These are phyloP conservation scores for Anas platyrhynchos DNA, from an alignment of 2,113 vertebrate species.

Conservation along the genomic window DNA sequence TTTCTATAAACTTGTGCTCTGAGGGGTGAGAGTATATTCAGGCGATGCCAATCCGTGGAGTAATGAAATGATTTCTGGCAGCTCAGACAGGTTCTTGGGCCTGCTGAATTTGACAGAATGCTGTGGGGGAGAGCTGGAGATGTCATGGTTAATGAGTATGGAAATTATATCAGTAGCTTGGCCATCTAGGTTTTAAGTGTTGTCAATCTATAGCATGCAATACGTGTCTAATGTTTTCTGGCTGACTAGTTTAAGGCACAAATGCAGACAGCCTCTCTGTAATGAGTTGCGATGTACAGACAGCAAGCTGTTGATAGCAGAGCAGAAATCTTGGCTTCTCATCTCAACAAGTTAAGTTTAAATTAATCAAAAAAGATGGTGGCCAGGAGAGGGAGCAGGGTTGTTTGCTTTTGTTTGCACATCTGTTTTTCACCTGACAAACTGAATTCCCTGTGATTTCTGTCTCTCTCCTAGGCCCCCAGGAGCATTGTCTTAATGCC, in stretches of 20 bases:
- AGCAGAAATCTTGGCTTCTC: slow-evolving; percentile 54
- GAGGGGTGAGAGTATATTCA: slow-evolving; percentile 20
- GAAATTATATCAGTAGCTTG: slow-evolving; percentile 58
- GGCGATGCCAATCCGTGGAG: slow-evolving; percentile 15
- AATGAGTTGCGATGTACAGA: slow-evolving; percentile 34
- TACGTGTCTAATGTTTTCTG: slow-evolving; percentile 40
- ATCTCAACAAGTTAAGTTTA: slow-evolving; percentile 39
- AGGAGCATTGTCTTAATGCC: background rate
- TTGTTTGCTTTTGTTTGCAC: slow-evolving; percentile 53
- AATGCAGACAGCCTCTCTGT: slow-evolving; percentile 54
- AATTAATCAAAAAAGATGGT: slow-evolving; percentile 50
- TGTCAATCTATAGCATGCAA: slow-evolving; percentile 51
- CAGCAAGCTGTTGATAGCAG: slow-evolving; percentile 50
- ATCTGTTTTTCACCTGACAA: slow-evolving; percentile 42
- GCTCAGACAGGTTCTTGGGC: slow-evolving; percentile 55
- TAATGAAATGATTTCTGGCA: slow-evolving; percentile 59
- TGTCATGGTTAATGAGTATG: slow-evolving; percentile 50
- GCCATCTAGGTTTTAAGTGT: slow-evolving; percentile 57
- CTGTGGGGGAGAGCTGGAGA: slow-evolving; percentile 59
- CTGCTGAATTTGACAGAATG: slow-evolving; percentile 47
- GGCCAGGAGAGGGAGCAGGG: slow-evolving; percentile 22
- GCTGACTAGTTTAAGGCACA: slow-evolving; percentile 51
- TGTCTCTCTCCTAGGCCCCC: background rate
- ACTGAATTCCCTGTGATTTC: slow-evolving; percentile 19
- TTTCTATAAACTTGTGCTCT: slow-evolving; percentile 52